These are phyloP conservation scores for Condylura cristata DNA, from an alignment of 2,113 vertebrate genomes.

Conservation along the genomic window DNA sequence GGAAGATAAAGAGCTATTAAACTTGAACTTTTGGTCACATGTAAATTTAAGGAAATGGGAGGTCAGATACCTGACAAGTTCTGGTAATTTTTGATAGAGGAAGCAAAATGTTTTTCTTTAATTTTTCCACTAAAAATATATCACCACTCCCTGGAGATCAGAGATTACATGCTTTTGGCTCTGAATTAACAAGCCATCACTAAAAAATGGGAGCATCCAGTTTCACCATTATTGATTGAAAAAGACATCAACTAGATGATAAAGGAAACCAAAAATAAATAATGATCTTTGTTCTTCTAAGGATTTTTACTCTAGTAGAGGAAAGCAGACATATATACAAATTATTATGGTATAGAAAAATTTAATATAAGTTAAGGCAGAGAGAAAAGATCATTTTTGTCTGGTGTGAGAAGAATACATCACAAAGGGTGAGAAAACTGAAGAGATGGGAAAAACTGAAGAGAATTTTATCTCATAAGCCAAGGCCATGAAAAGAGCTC, in stretches of 20 bases:
- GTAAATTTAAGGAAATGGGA: constrained; percentile 15
- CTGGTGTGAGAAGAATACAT: not conserved
- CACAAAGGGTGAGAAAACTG: no score
- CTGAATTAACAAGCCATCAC: not conserved
- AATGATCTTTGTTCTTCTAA: not conserved
- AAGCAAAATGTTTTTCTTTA: not conserved
- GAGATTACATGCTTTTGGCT: not conserved
- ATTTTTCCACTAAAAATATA: not conserved
- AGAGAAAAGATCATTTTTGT: not conserved
- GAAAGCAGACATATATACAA: not conserved
- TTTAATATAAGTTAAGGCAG: not conserved
- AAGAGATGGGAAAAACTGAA: not conserved
- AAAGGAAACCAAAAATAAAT: constrained; percentile 23
- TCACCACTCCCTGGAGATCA: not conserved
- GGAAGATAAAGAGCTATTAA: not conserved
- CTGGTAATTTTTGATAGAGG: not conserved
- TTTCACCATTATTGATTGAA: not conserved
- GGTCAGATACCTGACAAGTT: not conserved
- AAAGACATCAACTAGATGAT: not conserved
- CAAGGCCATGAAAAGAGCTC: not conserved
- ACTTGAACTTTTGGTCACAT: not conserved
- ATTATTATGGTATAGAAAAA: not conserved
- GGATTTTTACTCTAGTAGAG: not conserved
- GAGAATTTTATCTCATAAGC: not conserved
- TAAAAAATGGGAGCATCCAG: not conserved